A percentile compares a stretch with the other conserved stretches of the same genome.
phyloP scores from a whole-genome alignment of 2,888 invertebrate species.

The Clusia tigrina region DNA sequence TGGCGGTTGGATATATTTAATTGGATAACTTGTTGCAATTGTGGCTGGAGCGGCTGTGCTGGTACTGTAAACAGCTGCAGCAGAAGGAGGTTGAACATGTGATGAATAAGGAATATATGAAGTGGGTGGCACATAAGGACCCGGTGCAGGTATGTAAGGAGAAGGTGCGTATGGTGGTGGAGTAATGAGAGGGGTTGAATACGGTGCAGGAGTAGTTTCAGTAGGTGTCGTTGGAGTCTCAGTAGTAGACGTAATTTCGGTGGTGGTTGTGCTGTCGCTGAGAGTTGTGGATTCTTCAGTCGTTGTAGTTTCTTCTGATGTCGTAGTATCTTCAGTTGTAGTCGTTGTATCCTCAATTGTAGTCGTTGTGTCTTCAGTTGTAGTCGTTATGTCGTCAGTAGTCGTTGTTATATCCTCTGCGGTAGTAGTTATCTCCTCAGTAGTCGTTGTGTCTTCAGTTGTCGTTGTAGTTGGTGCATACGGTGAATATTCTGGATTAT shows the following conservation, averaged over 20 bases:
- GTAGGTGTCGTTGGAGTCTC: background rate
- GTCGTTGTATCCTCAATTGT: background rate
- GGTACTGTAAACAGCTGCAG: constrained; percentile 6
- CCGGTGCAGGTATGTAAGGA: background rate
- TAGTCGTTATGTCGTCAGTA: background rate
- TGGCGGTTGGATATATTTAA: background rate
- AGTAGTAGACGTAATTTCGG: background rate
- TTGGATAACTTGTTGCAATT: background rate
- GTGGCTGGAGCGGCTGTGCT: background rate
- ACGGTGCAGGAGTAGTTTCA: background rate
- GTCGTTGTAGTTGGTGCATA: background rate
- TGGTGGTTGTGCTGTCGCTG: background rate
- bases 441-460: background rate
- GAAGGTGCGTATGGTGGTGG: background rate
- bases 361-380: background rate
- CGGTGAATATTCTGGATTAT: background rate
- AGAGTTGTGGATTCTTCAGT: background rate
- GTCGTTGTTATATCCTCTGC: background rate
- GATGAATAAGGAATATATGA: background rate
- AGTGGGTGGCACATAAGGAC: background rate
- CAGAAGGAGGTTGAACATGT: background rate
- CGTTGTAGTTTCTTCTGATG: background rate
- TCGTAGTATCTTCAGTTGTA: background rate
- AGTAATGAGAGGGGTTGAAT: background rate
- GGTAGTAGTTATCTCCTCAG: background rate